phyloP scores from a whole-genome alignment of 1,140 invertebrate species.

The Lucilia sericata region DNA sequence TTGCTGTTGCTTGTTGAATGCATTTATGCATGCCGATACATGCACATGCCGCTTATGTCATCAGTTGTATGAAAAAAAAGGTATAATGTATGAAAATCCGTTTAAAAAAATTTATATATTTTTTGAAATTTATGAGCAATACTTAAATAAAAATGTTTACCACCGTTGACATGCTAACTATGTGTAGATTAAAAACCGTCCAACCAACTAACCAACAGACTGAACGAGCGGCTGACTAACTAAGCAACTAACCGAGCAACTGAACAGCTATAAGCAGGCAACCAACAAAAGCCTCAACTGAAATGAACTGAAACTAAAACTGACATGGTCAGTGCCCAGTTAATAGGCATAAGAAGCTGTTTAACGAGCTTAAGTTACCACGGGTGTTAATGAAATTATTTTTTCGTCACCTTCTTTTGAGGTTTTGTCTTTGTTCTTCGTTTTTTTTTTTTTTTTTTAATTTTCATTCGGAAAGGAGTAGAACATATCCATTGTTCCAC shows the following conservation, averaged over 20 bases:
- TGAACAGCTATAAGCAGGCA: background rate
- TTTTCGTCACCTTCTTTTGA: conserved; percentile 31
- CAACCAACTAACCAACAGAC: background rate
- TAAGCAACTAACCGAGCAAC: conserved; percentile 10
- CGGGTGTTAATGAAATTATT: conserved; percentile 44
- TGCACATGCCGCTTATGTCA: conserved; percentile 37
- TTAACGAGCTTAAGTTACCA: conserved; percentile 44
- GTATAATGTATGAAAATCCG: conserved; percentile 43
- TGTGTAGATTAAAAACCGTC: conserved; percentile 38
- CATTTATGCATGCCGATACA: conserved; percentile 12
- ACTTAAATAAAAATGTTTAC: conserved; percentile 43
- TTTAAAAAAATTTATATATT: conserved; percentile 35
- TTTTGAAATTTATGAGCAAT: conserved; percentile 34
- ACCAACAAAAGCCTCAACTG: background rate
- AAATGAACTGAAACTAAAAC: conserved; percentile 37
- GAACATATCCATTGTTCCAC: background rate
- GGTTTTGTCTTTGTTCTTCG: background rate
- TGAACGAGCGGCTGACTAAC: background rate
- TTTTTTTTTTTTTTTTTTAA: background rate
- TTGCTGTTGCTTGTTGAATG: background rate
- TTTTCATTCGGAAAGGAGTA: background rate
- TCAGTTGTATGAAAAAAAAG: background rate
- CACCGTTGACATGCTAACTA: conserved; percentile 39
- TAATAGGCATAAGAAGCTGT: conserved; percentile 42
- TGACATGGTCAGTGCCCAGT: conserved; percentile 34